Percentiles rank a stretch among this genome's conserved stretches.
Conservation (phyloP, 1,140 invertebrate species). For the Meloidogyne hapla region DNA sequence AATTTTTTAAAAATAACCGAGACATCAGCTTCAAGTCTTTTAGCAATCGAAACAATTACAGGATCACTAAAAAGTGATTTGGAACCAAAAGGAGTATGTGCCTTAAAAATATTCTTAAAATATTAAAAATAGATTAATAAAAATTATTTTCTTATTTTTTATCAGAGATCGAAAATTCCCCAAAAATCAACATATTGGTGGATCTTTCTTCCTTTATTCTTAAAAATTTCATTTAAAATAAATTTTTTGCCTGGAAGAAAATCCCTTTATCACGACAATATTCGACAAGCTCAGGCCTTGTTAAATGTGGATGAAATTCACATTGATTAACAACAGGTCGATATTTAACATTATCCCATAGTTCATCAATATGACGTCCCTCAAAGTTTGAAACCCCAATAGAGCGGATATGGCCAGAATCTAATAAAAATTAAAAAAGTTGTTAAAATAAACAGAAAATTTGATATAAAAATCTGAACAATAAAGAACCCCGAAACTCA, state of each 20-base stretch:
- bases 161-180: neutral
- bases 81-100: conserved; percentile 45
- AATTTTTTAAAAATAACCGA: conserved; percentile 30
- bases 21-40: conserved; percentile 48
- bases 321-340: conserved; percentile 76
- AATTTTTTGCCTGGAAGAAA: conserved; percentile 65
- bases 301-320: conserved; percentile 67
- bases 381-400: conserved; percentile 84
- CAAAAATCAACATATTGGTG: too few relatives aligned
- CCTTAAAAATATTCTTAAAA: conserved; percentile 31
- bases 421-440: neutral
- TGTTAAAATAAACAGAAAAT: too few relatives aligned
- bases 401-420: conserved; percentile 68
- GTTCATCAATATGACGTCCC: conserved; percentile 72
- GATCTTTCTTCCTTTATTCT: too few relatives aligned
- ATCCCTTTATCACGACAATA: conserved; percentile 65
- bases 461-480: too few relatives aligned
- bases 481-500: too few relatives aligned
- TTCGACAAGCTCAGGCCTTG: conserved; percentile 59
- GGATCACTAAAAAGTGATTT: conserved; percentile 39
- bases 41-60: conserved; percentile 41
- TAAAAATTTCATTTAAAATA: neutral
- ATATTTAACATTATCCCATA: conserved; percentile 70
- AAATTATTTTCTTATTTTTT: neutral
- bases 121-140: conserved; percentile 35